Evolutionary conservation across 2,113 vertebrate species (phyloP), one percentile per base, ranked within the genome.

Genomic region (Lycocorax pyrrhopterus): DNA sequence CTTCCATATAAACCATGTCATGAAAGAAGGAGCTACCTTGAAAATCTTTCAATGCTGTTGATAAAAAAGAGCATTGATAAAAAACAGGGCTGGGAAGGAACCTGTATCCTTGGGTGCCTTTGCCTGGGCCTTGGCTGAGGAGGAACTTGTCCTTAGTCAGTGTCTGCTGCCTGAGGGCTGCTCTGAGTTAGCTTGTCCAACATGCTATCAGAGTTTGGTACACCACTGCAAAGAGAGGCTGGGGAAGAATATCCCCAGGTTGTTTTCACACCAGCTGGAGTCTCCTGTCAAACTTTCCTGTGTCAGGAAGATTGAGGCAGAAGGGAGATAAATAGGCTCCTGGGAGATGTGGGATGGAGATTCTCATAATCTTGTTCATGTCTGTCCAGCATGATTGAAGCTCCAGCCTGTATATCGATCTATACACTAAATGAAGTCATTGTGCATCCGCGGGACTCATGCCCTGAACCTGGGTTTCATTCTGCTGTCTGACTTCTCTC

Each of bases 241-340:
- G 74, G 56, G 35, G 52, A 20, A 72, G 51, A 59, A 59, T 7
- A 53, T 68, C 69, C 29, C 81, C 35, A 33, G 44, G 44, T 84
- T 77, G 51, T 78, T 89, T 68, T 78, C 74, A 75, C 21, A 79
- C 39, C 72, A 71, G 7, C 83, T 89, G 64, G 43, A 89, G 39
- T 72, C 69, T 94, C 87, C 62, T 14, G 1, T 89, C 89, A 95
- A 8, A 78, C 67, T 25, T 77, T 32, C 69, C 51, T 18, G 30
- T 64, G 71, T 96, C 67, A 93, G 59, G 63, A 90, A 74, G 82
- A 89, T 63, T 62, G 91, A 86, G 68, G 87, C 8, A 91, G 47
- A 77, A 81, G 59, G 88, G 51, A 86, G 60, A 80, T 88, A 94
- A 91, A 82, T 21, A 74, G 90, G 32, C 94, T 96, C 90, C 63